phyloP scores from a whole-genome alignment of 2,888 invertebrate species.

The Drosophila kokeensis region DNA sequence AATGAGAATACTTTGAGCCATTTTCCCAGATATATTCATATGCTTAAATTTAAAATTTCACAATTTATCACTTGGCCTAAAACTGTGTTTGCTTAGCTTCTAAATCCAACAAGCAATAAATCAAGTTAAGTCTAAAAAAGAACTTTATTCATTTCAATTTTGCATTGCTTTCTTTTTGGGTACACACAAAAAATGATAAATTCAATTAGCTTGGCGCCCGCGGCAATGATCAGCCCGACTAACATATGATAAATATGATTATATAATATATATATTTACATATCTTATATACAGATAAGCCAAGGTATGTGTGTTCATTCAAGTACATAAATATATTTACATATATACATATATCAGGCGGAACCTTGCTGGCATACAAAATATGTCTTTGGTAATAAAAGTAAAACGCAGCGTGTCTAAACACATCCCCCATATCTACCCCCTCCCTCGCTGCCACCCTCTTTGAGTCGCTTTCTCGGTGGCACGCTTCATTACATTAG shows the following conservation, averaged over 20 bases:
- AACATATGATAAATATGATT: conserved; percentile 49
- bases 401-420: conserved; percentile 48
- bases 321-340: conserved; percentile 7
- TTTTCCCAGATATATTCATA: neutral
- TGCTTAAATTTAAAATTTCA: neutral
- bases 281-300: conserved; percentile 27
- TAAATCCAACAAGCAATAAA: conserved; percentile 6
- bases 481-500: conserved; percentile 75
- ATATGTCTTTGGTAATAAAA: conserved; percentile 56
- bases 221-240: conserved; percentile 56
- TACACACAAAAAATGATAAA: conserved; percentile 24
- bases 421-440: conserved; percentile 11
- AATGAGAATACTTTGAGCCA: neutral
- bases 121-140: neutral
- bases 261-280: conserved; percentile 19
- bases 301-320: conserved; percentile 15
- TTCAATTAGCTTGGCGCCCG: conserved; percentile 45
- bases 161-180: conserved; percentile 19
- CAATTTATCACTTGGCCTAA: neutral
- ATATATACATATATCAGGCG: conserved; percentile 4
- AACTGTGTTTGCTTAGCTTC: neutral
- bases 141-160: conserved; percentile 1
- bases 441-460: neutral
- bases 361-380: conserved; percentile 53
- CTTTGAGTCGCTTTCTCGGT: conserved; percentile 9